Percentiles rank a stretch among this genome's conserved stretches.
phyloP scores from a whole-genome alignment of 2,888 invertebrate genomes.

The Sclerodermus sp. region DNA sequence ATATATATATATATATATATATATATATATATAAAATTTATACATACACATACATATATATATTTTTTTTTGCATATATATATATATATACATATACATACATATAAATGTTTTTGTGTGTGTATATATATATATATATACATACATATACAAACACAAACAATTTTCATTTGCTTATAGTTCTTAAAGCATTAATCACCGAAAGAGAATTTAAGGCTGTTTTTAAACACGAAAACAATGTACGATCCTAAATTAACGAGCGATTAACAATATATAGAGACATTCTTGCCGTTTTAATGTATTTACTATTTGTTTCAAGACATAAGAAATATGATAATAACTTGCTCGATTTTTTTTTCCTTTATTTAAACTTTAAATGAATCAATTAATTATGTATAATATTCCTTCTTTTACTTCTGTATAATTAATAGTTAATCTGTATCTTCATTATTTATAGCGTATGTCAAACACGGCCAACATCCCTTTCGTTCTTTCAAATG shows the following conservation, averaged over 20 bases:
- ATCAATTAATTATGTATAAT: conserved; percentile 50
- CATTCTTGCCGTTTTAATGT: neutral
- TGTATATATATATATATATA: no score
- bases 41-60: neutral
- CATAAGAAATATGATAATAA: conserved; percentile 38
- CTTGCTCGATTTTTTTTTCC: conserved; percentile 33
- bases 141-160: no score
- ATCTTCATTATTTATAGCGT: conserved; percentile 49
- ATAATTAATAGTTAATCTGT: conserved; percentile 50
- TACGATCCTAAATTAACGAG: conserved; percentile 25
- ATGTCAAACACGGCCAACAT: conserved; percentile 43
- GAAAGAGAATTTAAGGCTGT: neutral
- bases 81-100: neutral
- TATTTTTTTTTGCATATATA: no score
- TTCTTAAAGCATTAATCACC: no score
- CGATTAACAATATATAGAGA: conserved; percentile 30
- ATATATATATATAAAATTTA: neutral
- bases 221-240: conserved; percentile 16
- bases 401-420: conserved; percentile 46
- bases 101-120: no score
- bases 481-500: conserved; percentile 21
- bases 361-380: conserved; percentile 53
- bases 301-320: conserved; percentile 21
- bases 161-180: conserved; percentile 19
- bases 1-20: neutral